Evolutionary conservation across 2,888 invertebrate species (phyloP).

Genomic region (Rhagonycha lutea): DNA sequence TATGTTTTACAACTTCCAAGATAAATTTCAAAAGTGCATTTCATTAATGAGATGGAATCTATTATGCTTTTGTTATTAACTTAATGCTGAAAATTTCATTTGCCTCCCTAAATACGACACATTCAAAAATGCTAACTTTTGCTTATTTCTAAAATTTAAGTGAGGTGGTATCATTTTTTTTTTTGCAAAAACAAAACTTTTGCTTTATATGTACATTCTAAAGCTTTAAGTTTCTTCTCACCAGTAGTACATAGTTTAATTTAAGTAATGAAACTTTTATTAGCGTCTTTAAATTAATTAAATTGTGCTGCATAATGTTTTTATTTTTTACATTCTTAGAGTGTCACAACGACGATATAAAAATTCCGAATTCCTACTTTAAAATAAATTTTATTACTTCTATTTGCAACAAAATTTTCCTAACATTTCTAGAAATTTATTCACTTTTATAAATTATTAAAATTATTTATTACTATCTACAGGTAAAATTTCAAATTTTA

Average conservation of each 20-base stretch:
- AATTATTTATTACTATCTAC: no score
- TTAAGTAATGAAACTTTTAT: not conserved
- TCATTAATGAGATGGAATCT: not conserved
- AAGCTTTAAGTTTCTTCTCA: not conserved
- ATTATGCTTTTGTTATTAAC: not conserved
- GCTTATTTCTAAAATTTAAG: not conserved
- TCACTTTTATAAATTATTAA: no score
- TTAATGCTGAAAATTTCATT: not conserved
- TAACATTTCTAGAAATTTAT: no score
- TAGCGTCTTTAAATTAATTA: not conserved
- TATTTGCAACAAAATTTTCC: not conserved
- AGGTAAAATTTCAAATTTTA: no score
- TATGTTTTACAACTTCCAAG: not conserved
- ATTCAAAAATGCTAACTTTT: not conserved
- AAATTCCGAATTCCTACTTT: not conserved
- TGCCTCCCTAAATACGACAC: not conserved
- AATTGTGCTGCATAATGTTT: not conserved
- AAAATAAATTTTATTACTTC: not conserved
- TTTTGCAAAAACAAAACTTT: not conserved
- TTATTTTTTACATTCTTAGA: not conserved
- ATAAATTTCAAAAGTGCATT: not conserved
- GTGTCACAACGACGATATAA: not conserved
- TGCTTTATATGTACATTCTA: not conserved
- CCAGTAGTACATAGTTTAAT: not conserved
- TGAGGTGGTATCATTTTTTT: not conserved